phyloP scores from a whole-genome alignment of 2,113 vertebrate genomes.

The Pionites leucogaster region DNA sequence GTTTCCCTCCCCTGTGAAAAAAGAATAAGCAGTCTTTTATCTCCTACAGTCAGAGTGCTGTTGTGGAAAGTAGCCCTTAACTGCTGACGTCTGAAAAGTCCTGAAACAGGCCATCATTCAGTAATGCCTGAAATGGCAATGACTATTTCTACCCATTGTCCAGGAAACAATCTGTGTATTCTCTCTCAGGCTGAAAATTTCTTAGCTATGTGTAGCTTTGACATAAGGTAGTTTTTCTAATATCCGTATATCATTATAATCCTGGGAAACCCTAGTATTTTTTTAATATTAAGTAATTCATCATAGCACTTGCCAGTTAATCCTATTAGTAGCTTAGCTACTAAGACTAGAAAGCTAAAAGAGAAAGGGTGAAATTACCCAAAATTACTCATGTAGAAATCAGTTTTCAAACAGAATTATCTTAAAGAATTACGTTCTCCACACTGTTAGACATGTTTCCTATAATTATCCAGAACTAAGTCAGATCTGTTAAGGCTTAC shows the following conservation, averaged over 20 bases:
- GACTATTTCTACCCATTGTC: neutral
- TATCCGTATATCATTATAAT: neutral
- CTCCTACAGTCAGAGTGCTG: slow-evolving; percentile 16
- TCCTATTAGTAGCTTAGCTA: neutral
- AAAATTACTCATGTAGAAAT: neutral
- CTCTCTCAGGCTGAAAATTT: neutral
- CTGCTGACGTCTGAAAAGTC: slow-evolving; percentile 13
- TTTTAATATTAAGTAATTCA: neutral
- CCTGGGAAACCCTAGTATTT: neutral
- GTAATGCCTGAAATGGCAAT: slow-evolving; percentile 2
- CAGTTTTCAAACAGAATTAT: neutral
- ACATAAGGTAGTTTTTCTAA: neutral
- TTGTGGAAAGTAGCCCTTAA: slow-evolving; percentile 39
- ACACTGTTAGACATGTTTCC: neutral
- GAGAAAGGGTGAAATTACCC: neutral
- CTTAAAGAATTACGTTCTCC: neutral
- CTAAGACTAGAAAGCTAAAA: neutral
- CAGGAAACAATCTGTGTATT: neutral
- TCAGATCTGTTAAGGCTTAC: neutral
- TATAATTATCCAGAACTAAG: neutral
- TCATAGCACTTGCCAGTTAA: neutral
- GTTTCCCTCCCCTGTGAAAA: slow-evolving; percentile 25
- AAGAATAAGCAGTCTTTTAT: slow-evolving; percentile 44
- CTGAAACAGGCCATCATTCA: slow-evolving; percentile 5
- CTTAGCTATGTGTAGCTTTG: neutral